phyloP scores from a whole-genome alignment of 2,113 vertebrate species.

The Rana temporaria region DNA sequence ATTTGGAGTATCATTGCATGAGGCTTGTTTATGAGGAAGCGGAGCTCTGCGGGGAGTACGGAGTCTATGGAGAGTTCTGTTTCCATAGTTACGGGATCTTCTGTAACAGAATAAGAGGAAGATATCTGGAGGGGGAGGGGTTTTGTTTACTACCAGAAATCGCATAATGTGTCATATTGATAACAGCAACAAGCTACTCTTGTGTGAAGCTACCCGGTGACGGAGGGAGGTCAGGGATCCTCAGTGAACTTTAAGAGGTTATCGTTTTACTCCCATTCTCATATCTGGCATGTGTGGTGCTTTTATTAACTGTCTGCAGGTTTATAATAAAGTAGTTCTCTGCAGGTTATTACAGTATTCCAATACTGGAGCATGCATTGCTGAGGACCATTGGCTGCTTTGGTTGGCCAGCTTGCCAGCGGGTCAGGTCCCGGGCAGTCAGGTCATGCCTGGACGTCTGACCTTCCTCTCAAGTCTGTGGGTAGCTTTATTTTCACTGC shows the following conservation, averaged over 20 bases:
- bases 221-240: background rate
- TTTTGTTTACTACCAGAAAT: conserved; percentile 60
- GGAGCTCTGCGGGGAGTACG: conserved; percentile 74
- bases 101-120: conserved; percentile 69
- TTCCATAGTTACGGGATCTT: conserved; percentile 78
- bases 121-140: conserved; percentile 65
- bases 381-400: no score
- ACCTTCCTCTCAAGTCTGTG: no score
- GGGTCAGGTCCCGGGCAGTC: no score
- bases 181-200: conserved; percentile 30
- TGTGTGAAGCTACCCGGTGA: background rate
- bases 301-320: background rate
- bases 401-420: no score
- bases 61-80: conserved; percentile 70
- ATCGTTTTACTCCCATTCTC: background rate
- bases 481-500: no score
- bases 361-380: no score
- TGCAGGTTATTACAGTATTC: no score
- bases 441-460: no score
- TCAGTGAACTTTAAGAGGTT: background rate
- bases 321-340: no score
- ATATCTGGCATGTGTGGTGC: background rate
- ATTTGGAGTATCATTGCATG: conserved; percentile 55
- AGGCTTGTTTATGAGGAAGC: conserved; percentile 76
- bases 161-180: conserved; percentile 9